phyloP scores from a whole-genome alignment of 2,113 vertebrate genomes.

The Myotis yumanensis region DNA sequence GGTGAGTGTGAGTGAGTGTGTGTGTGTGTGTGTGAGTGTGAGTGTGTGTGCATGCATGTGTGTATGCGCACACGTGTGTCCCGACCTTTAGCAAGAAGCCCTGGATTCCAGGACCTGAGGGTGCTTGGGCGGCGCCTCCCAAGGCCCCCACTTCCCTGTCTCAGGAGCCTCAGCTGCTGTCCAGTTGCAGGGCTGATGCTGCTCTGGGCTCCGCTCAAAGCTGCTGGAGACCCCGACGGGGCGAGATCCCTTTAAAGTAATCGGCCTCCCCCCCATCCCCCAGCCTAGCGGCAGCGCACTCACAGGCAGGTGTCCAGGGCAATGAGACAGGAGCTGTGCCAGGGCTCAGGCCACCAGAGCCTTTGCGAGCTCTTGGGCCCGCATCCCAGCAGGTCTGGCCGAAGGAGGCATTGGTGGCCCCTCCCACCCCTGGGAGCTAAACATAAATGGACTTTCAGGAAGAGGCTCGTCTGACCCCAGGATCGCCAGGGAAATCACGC shows the following conservation, averaged over 20 bases:
- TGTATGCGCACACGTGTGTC: accelerated
- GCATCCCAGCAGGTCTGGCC: accelerated
- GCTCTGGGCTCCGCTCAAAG: neutral
- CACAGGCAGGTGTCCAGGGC: neutral
- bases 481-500: neutral
- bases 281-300: neutral
- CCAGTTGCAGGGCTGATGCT: neutral
- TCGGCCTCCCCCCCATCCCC: neutral
- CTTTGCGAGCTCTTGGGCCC: neutral
- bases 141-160: neutral
- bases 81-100: neutral
- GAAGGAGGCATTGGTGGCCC: neutral
- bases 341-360: neutral
- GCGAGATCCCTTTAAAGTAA: neutral
- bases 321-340: neutral
- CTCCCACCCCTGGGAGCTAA: neutral
- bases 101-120: neutral
- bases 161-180: neutral
- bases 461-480: neutral
- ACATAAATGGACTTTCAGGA: neutral
- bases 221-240: neutral
- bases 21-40: neutral
- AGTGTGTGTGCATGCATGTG: too few relatives aligned
- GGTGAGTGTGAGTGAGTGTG: too few relatives aligned
- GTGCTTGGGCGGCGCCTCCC: neutral